Evolutionary conservation across 2,888 invertebrate species (phyloP), one percentile per base, ranked within the genome.

Genomic region (Eristalinus aeneus): DNA sequence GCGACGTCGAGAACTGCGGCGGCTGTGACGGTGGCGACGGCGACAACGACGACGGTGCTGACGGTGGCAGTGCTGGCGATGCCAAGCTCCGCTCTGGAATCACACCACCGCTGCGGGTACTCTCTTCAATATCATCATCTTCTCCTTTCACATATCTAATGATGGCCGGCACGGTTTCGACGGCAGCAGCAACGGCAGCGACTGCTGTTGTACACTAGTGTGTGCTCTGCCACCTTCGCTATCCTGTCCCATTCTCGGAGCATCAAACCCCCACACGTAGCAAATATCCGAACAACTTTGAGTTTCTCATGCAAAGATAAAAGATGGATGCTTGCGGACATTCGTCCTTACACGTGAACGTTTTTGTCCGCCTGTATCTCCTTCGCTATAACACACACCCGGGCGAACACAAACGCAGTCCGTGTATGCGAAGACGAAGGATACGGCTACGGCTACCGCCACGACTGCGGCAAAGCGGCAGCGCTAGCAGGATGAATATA

Each of bases 241-340:
- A 58, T 58, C 68, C 69, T 64, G 39, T 84, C 69, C 56, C 36
- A 69, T 68, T 36, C 82, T 73, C 71, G 74, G 73, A 74, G 54
- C 63, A 60, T 67, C 65, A 63, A 23, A 22, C 39, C 73, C 63
- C 68, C 81, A 65, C 81, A 65, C 77, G 84, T 79, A 74, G 39
- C 73, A 76, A 71, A 77, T 82, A 73, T 86, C 77, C 61, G 69
- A 86, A 63, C 82, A 86, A 86, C 86, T 86, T 86, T 74, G 86
- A 86, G 86, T 86, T 86, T 86, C 86, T 86, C 86, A 86, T 86
- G 86, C 86, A 86, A 86, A 82, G 86, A 86, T 86, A 86, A 86
- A 86, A 86, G 86, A 86, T 86, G 78, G 82, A 86, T 86, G 86
- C 86, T 86, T 64, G 82, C 86, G 86, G 86, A 86, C 86, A 86